Percentiles rank a stretch among this genome's conserved stretches.
These are phyloP conservation scores for Triplophysa siluroides DNA, from an alignment of 2,113 vertebrate genomes.

Conservation along the genomic window DNA sequence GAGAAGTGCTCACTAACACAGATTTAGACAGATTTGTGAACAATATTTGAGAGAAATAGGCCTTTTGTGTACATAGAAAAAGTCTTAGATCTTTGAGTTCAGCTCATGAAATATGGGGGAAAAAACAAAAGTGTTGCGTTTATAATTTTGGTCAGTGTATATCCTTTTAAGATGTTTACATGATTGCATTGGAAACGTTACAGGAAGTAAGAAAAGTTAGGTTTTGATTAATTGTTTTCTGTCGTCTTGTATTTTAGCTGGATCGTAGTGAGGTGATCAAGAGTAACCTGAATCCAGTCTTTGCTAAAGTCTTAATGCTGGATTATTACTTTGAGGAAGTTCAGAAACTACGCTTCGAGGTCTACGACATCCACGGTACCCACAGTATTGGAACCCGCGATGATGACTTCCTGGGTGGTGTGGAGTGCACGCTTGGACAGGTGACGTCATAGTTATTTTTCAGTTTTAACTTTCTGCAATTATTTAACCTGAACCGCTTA, in stretches of 20 bases:
- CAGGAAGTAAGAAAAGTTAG: too few relatives aligned
- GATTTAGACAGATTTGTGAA: too few relatives aligned
- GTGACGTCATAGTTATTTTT: constrained; percentile 63
- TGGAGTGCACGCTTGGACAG: constrained; percentile 93
- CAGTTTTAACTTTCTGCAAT: background rate
- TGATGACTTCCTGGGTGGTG: constrained; percentile 90
- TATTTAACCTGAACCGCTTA: background rate
- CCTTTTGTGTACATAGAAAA: too few relatives aligned
- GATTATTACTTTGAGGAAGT: constrained; percentile 97
- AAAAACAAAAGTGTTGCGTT: too few relatives aligned
- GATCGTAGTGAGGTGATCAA: constrained; percentile 93
- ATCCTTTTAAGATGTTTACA: too few relatives aligned
- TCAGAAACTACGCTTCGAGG: constrained; percentile 92
- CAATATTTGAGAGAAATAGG: too few relatives aligned
- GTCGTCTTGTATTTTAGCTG: constrained; percentile 70
- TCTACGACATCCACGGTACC: constrained; percentile 89
- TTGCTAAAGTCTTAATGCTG: constrained; percentile 88
- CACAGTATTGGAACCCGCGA: constrained; percentile 82
- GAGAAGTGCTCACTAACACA: too few relatives aligned
- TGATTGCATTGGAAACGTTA: too few relatives aligned
- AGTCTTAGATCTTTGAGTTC: too few relatives aligned
- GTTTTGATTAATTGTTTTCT: constrained; percentile 32
- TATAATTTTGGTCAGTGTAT: too few relatives aligned
- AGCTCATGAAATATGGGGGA: too few relatives aligned
- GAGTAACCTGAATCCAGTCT: constrained; percentile 91